Percentiles rank a stretch among this genome's conserved stretches.
Conservation (phyloP, 2,797 vertebrate genomes). For the Echiichthys vipera region DNA sequence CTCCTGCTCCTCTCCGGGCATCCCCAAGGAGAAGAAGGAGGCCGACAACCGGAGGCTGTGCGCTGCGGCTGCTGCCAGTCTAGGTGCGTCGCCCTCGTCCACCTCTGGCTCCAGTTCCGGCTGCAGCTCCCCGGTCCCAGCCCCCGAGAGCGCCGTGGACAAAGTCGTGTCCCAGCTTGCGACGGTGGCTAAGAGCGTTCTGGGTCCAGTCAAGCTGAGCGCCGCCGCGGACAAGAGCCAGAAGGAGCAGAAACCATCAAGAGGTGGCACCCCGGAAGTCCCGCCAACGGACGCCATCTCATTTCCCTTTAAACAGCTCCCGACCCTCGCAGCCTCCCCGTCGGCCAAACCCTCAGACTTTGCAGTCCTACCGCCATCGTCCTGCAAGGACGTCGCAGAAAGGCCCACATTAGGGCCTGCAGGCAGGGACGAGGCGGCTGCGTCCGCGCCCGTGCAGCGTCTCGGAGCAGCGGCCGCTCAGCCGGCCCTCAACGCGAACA, state of each 20-base stretch:
- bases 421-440: slow-evolving; percentile 55
- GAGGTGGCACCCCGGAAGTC: slow-evolving; percentile 45
- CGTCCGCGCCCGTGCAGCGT: slow-evolving; percentile 2
- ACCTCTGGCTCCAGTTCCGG: slow-evolving; percentile 41
- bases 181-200: slow-evolving; percentile 82
- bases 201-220: slow-evolving; percentile 86
- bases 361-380: slow-evolving; percentile 22
- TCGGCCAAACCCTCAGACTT: slow-evolving; percentile 75
- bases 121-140: slow-evolving; percentile 17
- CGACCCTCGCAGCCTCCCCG: slow-evolving; percentile 22
- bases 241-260: slow-evolving; percentile 73
- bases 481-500: background rate
- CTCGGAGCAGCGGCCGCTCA: slow-evolving; percentile 3
- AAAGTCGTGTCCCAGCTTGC: slow-evolving; percentile 76
- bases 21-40: slow-evolving; percentile 85
- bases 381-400: slow-evolving; percentile 53
- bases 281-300: background rate
- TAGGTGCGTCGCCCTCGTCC: background rate
- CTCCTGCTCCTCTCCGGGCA: slow-evolving; percentile 73
- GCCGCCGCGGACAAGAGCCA: slow-evolving; percentile 42
- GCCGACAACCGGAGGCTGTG: slow-evolving; percentile 71
- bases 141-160: slow-evolving; percentile 72
- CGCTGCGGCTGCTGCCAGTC: slow-evolving; percentile 48
- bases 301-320: slow-evolving; percentile 54
- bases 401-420: slow-evolving; percentile 58